These are phyloP conservation scores for Selenia dentaria DNA, from an alignment of 2,888 invertebrate species.

Conservation along the genomic window DNA sequence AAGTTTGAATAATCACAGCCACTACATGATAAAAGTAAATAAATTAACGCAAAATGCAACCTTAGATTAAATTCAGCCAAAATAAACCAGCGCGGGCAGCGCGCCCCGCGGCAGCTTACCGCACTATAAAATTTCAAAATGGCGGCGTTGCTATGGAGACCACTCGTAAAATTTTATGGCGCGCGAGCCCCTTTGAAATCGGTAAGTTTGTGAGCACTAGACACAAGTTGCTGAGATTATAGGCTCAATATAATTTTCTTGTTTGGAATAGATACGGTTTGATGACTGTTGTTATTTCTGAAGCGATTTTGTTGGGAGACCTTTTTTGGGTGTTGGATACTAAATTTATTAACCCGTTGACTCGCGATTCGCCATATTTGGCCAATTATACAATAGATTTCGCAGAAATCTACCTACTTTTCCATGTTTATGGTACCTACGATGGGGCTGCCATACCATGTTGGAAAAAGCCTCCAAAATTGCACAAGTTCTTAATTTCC, in stretches of 20 bases:
- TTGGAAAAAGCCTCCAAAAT: too few species aligned
- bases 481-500: too few species aligned
- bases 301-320: background rate
- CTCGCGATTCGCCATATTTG: too few species aligned
- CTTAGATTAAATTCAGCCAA: too few species aligned
- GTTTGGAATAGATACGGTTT: constrained; percentile 30
- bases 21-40: too few species aligned
- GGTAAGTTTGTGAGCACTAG: constrained; percentile 48
- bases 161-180: constrained; percentile 78
- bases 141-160: constrained; percentile 72
- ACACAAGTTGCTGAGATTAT: constrained; percentile 40
- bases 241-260: constrained; percentile 30
- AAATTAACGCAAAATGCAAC: too few species aligned
- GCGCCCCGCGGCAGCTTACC: constrained; percentile 40
- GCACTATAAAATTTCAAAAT: constrained; percentile 52
- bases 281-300: constrained; percentile 1
- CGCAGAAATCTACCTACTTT: too few species aligned
- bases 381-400: too few species aligned
- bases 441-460: too few species aligned
- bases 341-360: too few species aligned
- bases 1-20: too few species aligned
- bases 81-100: constrained; percentile 32
- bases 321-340: constrained; percentile 5
- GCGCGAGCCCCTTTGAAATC: constrained; percentile 63
- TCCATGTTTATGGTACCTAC: too few species aligned